Evolutionary conservation across 2,797 vertebrate species (phyloP).

Genomic region (Crenuchus spilurus): DNA sequence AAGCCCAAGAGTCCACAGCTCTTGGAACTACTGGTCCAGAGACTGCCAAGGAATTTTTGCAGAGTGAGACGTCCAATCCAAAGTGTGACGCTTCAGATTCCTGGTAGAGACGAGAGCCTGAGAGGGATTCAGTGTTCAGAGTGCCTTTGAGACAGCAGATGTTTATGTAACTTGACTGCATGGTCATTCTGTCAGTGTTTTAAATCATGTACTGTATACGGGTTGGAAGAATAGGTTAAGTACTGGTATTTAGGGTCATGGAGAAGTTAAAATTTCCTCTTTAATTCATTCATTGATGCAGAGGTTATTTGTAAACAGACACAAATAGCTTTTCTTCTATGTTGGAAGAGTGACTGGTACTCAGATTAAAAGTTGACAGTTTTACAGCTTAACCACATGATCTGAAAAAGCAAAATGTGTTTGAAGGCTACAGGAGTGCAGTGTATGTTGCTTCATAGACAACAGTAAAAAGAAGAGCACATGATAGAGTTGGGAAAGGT

Average conservation of each 20-base stretch:
- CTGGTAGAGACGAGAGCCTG: conserved; percentile 3
- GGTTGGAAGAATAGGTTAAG: background rate
- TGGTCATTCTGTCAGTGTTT: background rate
- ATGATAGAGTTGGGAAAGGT: too few species aligned
- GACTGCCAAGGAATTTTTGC: conserved; percentile 4
- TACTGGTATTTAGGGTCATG: background rate
- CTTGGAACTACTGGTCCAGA: conserved; percentile 18
- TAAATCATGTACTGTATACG: conserved; percentile 4
- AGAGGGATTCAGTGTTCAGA: conserved; percentile 21
- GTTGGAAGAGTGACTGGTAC: too few species aligned
- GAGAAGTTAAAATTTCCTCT: background rate
- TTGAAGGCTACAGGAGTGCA: too few species aligned
- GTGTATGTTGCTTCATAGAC: too few species aligned
- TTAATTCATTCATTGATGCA: too few species aligned
- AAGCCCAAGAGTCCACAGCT: conserved; percentile 21
- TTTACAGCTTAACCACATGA: too few species aligned
- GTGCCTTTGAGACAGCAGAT: conserved; percentile 35
- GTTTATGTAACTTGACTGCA: conserved; percentile 28
- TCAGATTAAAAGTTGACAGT: too few species aligned
- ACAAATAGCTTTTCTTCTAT: too few species aligned
- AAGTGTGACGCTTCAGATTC: conserved; percentile 19
- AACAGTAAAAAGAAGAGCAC: too few species aligned
- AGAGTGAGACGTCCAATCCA: conserved; percentile 13
- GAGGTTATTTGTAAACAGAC: too few species aligned
- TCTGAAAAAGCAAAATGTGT: too few species aligned